Base-by-base conservation (phyloP, 1,140 invertebrate genomes). In the Phocides pigmalion region DNA sequence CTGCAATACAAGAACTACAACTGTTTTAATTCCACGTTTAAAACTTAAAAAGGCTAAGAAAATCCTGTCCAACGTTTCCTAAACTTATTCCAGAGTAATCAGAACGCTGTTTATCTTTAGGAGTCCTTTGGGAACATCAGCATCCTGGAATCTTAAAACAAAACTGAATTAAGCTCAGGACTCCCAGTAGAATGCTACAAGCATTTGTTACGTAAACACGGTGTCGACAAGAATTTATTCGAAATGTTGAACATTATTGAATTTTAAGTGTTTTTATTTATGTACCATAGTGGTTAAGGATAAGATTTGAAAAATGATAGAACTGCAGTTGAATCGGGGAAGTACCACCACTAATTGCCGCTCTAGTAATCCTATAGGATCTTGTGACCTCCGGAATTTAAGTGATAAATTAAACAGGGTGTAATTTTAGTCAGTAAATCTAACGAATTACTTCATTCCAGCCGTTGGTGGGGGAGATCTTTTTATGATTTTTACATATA, bases 71-170 rank as follows among this genome's bases (percentile, higher is more conserved):
- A 8, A 28, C 9, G 32, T 35, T 35, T 44, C 2, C 15, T 19
- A 20, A 11, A 20, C 44, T 47, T 20, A 25, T 47, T 47, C 16
- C 19, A 22, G 19, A 28, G 22, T 50, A 50, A 50, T 50, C 47
- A 47, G 20, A 50, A 41, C 39, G 15, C 25, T 50, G 47, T 50
- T 32, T 50, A 32, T 19, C 12, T 50, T 32, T 28, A 50, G 22
- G n/a, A 50, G 47, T 25, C 20, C 22, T 50, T 6, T 16, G 47
- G 47, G 47, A 50, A 50, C 20, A 32, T n/a, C 11, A 50, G 25
- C 25, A 20, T 14, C 20, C 47, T 50, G 17, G 8, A 16, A 32
- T 32, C n/a, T 50, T 14, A 28, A 50, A 41, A 41, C 39, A 41
- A 50, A 50, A 50, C 47, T 15, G 12, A 50, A 50, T 50, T 32